phyloP scores from a whole-genome alignment of 2,888 invertebrate genomes.

The Aproaerema taeniolella region DNA sequence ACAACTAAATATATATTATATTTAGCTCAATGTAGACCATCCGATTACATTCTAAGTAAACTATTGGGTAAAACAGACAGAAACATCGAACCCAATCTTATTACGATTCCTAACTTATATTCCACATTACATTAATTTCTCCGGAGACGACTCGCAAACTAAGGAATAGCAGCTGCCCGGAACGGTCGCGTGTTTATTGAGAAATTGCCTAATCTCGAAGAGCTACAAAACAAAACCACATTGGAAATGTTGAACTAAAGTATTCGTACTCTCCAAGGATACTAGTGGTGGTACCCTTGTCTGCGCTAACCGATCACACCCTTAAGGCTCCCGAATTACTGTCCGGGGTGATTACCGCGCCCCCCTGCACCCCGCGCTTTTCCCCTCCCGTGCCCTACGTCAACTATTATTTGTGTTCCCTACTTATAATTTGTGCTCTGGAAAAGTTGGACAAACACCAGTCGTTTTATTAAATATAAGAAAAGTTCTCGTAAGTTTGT shows the following conservation, averaged over 20 bases:
- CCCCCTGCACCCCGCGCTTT: constrained; percentile 34
- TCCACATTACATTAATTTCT: constrained; percentile 72
- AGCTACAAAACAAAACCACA: constrained; percentile 76
- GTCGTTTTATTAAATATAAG: constrained; percentile 67
- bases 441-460: constrained; percentile 68
- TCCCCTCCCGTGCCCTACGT: constrained; percentile 52
- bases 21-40: constrained; percentile 30
- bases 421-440: constrained; percentile 69
- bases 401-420: constrained; percentile 73
- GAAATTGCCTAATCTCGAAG: constrained; percentile 73
- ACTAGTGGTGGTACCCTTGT: constrained; percentile 69
- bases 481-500: constrained; percentile 57
- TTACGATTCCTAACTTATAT: constrained; percentile 59
- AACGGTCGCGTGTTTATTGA: constrained; percentile 68
- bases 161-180: constrained; percentile 65
- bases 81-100: constrained; percentile 60
- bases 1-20: constrained; percentile 1
- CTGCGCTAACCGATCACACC: constrained; percentile 74
- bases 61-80: constrained; percentile 51
- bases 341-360: constrained; percentile 69
- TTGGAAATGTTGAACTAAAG: constrained; percentile 73
- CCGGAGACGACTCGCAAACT: constrained; percentile 67
- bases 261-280: constrained; percentile 74
- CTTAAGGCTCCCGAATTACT: constrained; percentile 74
- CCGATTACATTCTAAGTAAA: constrained; percentile 44